Base-by-base conservation (phyloP, 1,140 invertebrate genomes). In the Anastatus disparis region DNA sequence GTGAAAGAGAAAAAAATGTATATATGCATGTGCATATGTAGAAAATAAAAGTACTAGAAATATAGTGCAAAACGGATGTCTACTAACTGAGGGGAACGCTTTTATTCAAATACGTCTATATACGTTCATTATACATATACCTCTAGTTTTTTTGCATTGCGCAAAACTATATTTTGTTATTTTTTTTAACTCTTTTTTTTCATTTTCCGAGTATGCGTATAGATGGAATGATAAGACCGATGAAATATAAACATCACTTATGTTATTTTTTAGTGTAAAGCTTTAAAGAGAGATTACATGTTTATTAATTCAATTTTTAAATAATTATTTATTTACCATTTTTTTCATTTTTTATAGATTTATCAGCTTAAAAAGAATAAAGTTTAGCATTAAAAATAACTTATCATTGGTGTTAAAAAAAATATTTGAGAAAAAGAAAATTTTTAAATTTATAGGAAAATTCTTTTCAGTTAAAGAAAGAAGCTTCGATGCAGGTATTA, bases 41-140 rank as follows among this genome's bases (percentile, higher is more conserved):
- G n/a, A n/a, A n/a, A 53, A 70, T 70, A 63, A 75, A 76, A 61
- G 71, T 35, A 66, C 50, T n/a, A n/a, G n/a, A n/a, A n/a, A n/a
- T n/a, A 72, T 59, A 17, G 46, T 35, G 35, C 29, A n/a, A 61
- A 20, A 26, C 24, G 46, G 59, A 48, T 44, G 29, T 29, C 38
- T 56, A 29, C 42, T 42, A 17, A 38, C 29, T 13, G 31, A 1
- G n/a, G 48, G 48, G 52, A 35, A 20, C n/a, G 56, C 42, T 58
- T 61, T 69, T 52, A 66, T 61, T 13, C 24, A 15, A 27, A 35
- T 50, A 63, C 17, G 35, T 44, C n/a, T n/a, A 27, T 29, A 29
- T 50, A 48, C 44, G 62, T 58, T 58, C 65, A 38, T 67, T 48
- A 48, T 13, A 67, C 55, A 26, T 22, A 48, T 56, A n/a, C n/a